A percentile compares a stretch with the other conserved stretches of the same genome.
Evolutionary conservation across 2,888 invertebrate species (phyloP).

Genomic region (Lasioglossum leucozonium): DNA sequence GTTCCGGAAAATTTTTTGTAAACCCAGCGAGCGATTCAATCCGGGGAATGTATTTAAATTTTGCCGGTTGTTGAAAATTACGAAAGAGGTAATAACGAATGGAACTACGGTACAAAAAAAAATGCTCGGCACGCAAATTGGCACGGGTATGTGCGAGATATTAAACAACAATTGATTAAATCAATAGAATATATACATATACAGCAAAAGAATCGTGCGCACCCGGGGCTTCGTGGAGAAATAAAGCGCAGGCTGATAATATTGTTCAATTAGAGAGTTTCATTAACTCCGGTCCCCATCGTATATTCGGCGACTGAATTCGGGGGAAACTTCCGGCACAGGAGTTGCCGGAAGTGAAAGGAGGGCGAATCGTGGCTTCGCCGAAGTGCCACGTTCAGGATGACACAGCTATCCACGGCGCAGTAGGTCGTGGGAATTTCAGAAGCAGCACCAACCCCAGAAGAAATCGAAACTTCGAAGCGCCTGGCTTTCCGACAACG

Average conservation of each 20-base stretch:
- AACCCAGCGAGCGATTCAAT: neutral
- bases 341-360: constrained; percentile 27
- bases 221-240: neutral
- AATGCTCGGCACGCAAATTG: neutral
- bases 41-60: neutral
- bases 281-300: neutral
- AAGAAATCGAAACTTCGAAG: constrained; percentile 48
- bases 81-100: neutral
- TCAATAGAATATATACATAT: neutral
- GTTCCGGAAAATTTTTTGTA: neutral
- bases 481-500: neutral
- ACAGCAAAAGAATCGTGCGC: neutral
- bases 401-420: constrained; percentile 22
- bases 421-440: constrained; percentile 36
- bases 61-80: neutral
- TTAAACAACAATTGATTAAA: neutral
- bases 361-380: constrained; percentile 40
- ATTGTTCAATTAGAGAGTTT: neutral
- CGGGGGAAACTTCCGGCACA: constrained; percentile 21
- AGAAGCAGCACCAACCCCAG: constrained; percentile 14
- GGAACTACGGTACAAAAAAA: no score
- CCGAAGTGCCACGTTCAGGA: constrained; percentile 24
- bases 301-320: constrained; percentile 39
- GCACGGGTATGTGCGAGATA: neutral
- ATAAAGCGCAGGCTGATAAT: neutral